Evolutionary conservation across 2,797 vertebrate species (phyloP).

Genomic region (Nannoperca australis): DNA sequence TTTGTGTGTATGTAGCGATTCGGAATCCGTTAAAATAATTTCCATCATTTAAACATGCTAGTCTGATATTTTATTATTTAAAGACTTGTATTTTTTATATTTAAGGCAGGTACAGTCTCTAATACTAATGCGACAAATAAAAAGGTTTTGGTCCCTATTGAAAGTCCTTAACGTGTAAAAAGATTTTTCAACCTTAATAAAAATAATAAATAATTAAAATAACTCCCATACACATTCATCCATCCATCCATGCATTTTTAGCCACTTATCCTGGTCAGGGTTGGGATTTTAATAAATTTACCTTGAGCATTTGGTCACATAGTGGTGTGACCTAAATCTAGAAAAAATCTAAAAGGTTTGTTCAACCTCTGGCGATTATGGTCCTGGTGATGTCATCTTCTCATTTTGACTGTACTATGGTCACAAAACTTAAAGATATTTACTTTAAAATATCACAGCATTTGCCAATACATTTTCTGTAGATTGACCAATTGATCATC

Average conservation of each 20-base stretch:
- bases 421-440: background rate
- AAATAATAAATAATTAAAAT: background rate
- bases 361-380: background rate
- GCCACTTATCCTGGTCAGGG: background rate
- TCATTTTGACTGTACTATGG: background rate
- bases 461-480: background rate
- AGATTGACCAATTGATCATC: too few relatives aligned
- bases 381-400: background rate
- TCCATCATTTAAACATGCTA: background rate
- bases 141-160: background rate
- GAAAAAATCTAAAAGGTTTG: background rate
- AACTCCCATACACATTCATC: background rate
- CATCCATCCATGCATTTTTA: constrained; percentile 3
- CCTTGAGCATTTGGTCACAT: background rate
- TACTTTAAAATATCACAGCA: too few relatives aligned
- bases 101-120: background rate
- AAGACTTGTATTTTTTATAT: background rate
- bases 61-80: background rate
- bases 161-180: background rate
- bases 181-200: background rate
- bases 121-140: background rate
- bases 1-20: background rate
- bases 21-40: background rate
- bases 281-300: background rate
- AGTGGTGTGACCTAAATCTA: background rate